A percentile compares a stretch with the other conserved stretches of the same genome.
These are phyloP conservation scores for Tachypleus tridentatus DNA, from an alignment of 1,140 invertebrate species.

Conservation along the genomic window DNA sequence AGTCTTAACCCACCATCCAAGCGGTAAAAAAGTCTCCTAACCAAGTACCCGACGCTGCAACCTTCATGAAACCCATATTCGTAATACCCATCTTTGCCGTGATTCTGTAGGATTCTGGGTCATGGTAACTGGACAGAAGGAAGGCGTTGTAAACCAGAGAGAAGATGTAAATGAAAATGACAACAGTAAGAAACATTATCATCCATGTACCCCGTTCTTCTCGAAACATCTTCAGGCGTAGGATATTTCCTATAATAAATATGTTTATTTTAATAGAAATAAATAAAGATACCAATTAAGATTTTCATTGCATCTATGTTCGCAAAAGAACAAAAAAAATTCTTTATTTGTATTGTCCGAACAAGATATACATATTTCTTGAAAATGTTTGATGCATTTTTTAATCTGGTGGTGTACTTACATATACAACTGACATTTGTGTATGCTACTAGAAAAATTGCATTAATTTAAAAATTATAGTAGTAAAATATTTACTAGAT, in stretches of 20 bases:
- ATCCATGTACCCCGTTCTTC: constrained; percentile 46
- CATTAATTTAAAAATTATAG: no score
- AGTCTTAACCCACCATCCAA: constrained; percentile 34
- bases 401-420: no score
- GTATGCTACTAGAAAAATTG: no score
- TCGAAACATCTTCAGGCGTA: constrained; percentile 43
- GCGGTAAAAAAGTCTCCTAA: constrained; percentile 45
- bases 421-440: no score
- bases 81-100: constrained; percentile 33
- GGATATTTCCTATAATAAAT: constrained; percentile 33
- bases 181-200: constrained; percentile 41
- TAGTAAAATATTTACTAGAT: no score
- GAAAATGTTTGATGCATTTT: no score
- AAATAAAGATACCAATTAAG: no score
- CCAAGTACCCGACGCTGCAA: constrained; percentile 45
- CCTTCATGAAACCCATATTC: constrained; percentile 41
- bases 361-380: no score
- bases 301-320: no score
- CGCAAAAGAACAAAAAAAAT: no score
- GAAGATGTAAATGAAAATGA: constrained; percentile 41
- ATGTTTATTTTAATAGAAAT: no score
- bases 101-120: constrained; percentile 32
- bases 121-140: constrained; percentile 33
- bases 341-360: no score
- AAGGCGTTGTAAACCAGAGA: constrained; percentile 42